Evolutionary conservation across 1,140 invertebrate species (phyloP).

Genomic region (Drosophila trapezifrons): DNA sequence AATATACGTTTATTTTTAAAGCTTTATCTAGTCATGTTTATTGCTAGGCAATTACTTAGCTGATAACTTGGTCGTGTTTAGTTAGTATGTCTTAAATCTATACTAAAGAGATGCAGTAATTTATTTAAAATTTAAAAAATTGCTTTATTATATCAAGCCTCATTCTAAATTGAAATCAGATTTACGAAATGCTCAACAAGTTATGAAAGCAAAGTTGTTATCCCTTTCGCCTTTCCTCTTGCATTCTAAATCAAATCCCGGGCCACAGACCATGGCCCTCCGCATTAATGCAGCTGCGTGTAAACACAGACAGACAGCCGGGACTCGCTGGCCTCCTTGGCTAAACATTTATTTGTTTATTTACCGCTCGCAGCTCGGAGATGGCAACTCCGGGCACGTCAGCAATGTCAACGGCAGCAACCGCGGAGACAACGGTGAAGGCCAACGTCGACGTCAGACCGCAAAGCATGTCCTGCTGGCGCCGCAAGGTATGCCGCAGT

Average conservation of each 20-base stretch:
- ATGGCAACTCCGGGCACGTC: slow-evolving; percentile 36
- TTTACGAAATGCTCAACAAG: slow-evolving; percentile 33
- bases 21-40: no score
- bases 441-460: slow-evolving; percentile 27
- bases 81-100: no score
- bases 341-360: slow-evolving; percentile 58
- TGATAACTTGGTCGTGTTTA: no score
- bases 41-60: no score
- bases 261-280: slow-evolving; percentile 5
- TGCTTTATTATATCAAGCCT: background rate
- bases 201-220: slow-evolving; percentile 21
- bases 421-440: slow-evolving; percentile 14
- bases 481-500: slow-evolving; percentile 60
- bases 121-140: background rate
- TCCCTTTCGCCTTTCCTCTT: slow-evolving; percentile 5
- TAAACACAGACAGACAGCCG: slow-evolving; percentile 29
- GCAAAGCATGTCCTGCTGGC: slow-evolving; percentile 43
- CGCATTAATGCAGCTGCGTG: slow-evolving; percentile 46
- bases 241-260: slow-evolving; percentile 40
- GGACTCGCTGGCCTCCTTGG: slow-evolving; percentile 23
- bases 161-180: slow-evolving; percentile 18
- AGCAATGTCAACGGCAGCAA: slow-evolving; percentile 45
- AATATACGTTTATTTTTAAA: no score
- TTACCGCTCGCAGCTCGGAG: slow-evolving; percentile 32
- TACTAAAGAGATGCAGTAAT: no score